These are phyloP conservation scores for Tenthredo amoena DNA, from an alignment of 2,888 invertebrate species.

Conservation along the genomic window DNA sequence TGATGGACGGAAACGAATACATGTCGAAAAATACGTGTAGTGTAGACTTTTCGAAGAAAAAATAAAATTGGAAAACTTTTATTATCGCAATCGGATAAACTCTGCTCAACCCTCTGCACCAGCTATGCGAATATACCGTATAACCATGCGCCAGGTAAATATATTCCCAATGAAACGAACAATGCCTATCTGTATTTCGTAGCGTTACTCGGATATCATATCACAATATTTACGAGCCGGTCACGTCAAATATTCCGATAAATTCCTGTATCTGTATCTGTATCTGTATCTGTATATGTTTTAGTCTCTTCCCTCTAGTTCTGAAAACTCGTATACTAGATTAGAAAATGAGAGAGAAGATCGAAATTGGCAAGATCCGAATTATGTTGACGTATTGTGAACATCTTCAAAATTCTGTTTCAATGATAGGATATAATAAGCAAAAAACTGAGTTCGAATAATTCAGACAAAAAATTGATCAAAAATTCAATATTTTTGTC, in stretches of 20 bases:
- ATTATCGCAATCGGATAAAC: slow-evolving; percentile 21
- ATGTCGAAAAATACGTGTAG: not conserved
- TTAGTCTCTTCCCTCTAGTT: not conserved
- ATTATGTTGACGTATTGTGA: not conserved
- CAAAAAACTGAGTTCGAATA: too few relatives aligned
- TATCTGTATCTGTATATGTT: not conserved
- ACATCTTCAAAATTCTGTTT: too few relatives aligned
- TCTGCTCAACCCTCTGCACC: not conserved
- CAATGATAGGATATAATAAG: too few relatives aligned
- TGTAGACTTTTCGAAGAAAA: not conserved
- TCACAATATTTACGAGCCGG: slow-evolving; percentile 33
- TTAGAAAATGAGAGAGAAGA: not conserved
- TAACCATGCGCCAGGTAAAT: slow-evolving; percentile 22
- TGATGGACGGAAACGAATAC: not conserved
- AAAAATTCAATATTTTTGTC: too few relatives aligned
- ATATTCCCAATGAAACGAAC: slow-evolving; percentile 32
- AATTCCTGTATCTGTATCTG: slow-evolving; percentile 27
- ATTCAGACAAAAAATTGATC: too few relatives aligned
- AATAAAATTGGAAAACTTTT: slow-evolving; percentile 22
- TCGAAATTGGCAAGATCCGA: not conserved
- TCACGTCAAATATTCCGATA: slow-evolving; percentile 41
- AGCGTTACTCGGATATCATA: slow-evolving; percentile 14
- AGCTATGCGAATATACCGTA: not conserved
- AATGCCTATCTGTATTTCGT: slow-evolving; percentile 29
- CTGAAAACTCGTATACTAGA: not conserved